Conservation (phyloP, 2,888 invertebrate genomes). For the Bombylius discolor region DNA sequence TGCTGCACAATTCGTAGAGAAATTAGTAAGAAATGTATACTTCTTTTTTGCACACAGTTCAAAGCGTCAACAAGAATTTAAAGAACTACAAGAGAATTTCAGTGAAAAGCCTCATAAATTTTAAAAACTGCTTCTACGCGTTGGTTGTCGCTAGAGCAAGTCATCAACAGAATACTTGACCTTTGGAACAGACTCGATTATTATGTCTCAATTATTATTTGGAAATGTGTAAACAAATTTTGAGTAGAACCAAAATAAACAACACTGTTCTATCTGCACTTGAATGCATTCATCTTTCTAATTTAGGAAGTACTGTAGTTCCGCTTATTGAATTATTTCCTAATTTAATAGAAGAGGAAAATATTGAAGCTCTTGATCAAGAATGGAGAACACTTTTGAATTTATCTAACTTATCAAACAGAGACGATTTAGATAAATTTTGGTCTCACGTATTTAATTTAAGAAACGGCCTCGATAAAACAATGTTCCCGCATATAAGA, state of each 20-base stretch:
- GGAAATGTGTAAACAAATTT: slow-evolving; percentile 5
- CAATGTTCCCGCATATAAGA: slow-evolving; percentile 2
- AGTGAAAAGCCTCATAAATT: not conserved
- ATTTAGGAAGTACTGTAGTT: not conserved
- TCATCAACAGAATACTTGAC: not conserved
- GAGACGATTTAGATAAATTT: slow-evolving; percentile 7
- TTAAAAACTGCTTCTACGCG: not conserved
- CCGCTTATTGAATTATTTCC: not conserved
- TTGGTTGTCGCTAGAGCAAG: not conserved
- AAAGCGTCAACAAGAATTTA: not conserved
- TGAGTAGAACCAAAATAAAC: slow-evolving; percentile 3
- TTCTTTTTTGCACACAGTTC: not conserved
- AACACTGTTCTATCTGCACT: slow-evolving; percentile 2
- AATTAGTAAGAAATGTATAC: not conserved
- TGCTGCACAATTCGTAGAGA: slow-evolving; percentile 8
- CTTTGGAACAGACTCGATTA: not conserved
- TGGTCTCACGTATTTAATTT: slow-evolving; percentile 4
- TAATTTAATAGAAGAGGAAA: slow-evolving; percentile 2
- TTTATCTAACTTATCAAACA: slow-evolving; percentile 3
- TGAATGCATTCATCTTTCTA: slow-evolving; percentile 2
- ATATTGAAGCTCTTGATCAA: slow-evolving; percentile 7
- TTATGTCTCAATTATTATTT: slow-evolving; percentile 5
- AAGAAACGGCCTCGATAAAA: slow-evolving; percentile 8
- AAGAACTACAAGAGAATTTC: not conserved
- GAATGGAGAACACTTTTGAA: slow-evolving; percentile 8